Evolutionary conservation across 1,140 invertebrate species (phyloP).

Genomic region (Diabrotica virgifera): DNA sequence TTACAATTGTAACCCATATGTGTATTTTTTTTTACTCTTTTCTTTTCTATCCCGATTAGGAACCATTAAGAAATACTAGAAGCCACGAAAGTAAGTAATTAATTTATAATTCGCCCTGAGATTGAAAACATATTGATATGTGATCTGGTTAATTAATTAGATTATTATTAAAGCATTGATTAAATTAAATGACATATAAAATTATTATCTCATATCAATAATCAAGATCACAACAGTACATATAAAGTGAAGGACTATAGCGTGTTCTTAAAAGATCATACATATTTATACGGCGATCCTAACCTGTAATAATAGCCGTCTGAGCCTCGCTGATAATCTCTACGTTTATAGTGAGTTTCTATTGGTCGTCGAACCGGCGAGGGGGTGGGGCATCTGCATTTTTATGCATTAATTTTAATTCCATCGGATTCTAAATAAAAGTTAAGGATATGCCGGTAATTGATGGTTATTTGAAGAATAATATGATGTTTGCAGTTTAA

Average conservation of each 20-base stretch:
- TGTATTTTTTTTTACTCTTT: too few species aligned
- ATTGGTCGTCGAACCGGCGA: conserved; percentile 28
- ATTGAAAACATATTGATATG: too few species aligned
- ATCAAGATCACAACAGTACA: too few species aligned
- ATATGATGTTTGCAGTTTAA: conserved; percentile 13
- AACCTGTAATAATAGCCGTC: conserved; percentile 44
- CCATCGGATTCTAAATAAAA: conserved; percentile 20
- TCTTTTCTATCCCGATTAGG: too few species aligned
- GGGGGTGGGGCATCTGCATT: conserved; percentile 36
- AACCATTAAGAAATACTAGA: too few species aligned
- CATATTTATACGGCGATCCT: conserved; percentile 43
- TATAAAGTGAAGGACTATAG: conserved; percentile 25
- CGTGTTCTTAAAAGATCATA: conserved; percentile 42
- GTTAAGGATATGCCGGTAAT: conserved; percentile 11
- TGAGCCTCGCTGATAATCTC: conserved; percentile 39
- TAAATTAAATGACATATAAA: too few species aligned
- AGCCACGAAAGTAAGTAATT: too few species aligned
- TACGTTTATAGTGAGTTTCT: conserved; percentile 33
- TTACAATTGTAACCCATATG: too few species aligned
- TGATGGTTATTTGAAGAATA: conserved; percentile 13
- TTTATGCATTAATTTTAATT: conserved; percentile 32
- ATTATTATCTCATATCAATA: too few species aligned
- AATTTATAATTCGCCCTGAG: too few species aligned
- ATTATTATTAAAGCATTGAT: too few species aligned
- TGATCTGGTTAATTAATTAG: too few species aligned